phyloP scores from a whole-genome alignment of 2,888 invertebrate species.

The Neuroscelio doddi region DNA sequence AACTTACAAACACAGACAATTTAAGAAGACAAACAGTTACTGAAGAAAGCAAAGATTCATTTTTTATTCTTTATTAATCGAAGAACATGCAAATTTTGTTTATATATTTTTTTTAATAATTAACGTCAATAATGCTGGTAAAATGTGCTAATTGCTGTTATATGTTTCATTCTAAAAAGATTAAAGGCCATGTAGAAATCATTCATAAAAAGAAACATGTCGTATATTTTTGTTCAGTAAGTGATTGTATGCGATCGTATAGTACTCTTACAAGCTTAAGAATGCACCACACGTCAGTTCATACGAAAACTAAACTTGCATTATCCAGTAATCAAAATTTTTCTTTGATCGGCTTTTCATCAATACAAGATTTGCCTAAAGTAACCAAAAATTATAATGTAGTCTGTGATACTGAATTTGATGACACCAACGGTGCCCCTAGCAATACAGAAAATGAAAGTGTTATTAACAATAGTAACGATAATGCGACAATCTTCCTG shows the following conservation, averaged over 20 bases:
- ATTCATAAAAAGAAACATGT: neutral
- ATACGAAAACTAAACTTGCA: neutral
- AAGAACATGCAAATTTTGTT: neutral
- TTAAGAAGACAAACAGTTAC: too few relatives aligned
- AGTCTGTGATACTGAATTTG: too few relatives aligned
- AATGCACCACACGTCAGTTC: too few relatives aligned
- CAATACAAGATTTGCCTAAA: too few relatives aligned
- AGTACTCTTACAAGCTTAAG: too few relatives aligned
- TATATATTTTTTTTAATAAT: neutral
- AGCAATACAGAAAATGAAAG: too few relatives aligned
- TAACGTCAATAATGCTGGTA: neutral
- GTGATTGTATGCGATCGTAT: neutral
- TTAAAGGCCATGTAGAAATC: neutral
- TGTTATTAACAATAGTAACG: neutral
- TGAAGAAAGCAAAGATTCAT: too few relatives aligned
- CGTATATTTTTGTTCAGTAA: neutral
- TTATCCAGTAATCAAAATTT: too few relatives aligned
- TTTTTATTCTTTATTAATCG: neutral
- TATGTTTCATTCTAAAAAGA: neutral
- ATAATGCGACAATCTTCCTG: neutral
- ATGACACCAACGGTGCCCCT: too few relatives aligned
- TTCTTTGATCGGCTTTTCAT: too few relatives aligned
- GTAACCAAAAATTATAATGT: too few relatives aligned
- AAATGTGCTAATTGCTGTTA: neutral
- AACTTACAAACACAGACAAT: conserved; percentile 4